Percentiles rank a stretch among this genome's conserved stretches.
Evolutionary conservation across 2,113 vertebrate genomes (phyloP).

Genomic region (Melanocharis versteri): DNA sequence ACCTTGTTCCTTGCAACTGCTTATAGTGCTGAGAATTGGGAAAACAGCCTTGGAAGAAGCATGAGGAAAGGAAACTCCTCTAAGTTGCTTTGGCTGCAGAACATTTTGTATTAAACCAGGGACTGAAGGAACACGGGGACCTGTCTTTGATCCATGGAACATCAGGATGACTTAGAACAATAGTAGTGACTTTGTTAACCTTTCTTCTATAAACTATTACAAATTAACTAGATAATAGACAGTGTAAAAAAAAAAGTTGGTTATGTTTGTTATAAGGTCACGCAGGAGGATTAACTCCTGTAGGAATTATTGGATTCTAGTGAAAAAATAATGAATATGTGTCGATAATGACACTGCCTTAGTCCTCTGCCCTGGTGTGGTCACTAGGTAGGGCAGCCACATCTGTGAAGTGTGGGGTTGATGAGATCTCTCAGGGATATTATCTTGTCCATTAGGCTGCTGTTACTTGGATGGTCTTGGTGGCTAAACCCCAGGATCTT

Average conservation of each 20-base stretch:
- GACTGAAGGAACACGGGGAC: rapidly evolving
- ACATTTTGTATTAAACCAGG: background rate
- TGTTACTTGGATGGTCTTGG: background rate
- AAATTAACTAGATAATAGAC: background rate
- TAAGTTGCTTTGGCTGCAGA: background rate
- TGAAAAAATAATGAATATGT: background rate
- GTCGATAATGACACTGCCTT: no score
- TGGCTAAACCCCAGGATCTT: background rate
- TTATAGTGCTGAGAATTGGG: rapidly evolving
- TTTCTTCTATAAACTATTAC: background rate
- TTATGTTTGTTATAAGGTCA: background rate
- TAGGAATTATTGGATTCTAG: background rate
- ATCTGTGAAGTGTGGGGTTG: background rate
- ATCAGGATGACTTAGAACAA: background rate
- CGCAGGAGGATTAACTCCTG: background rate
- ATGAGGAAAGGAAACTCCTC: background rate
- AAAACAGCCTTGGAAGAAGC: background rate
- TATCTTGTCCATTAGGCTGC: background rate
- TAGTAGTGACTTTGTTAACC: background rate
- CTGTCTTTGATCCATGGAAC: background rate
- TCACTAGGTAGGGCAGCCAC: background rate
- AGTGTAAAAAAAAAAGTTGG: background rate
- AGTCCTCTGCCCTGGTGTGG: background rate
- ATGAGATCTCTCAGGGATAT: background rate
- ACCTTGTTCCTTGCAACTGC: background rate